These are phyloP conservation scores for Nymphalis urticae DNA, from an alignment of 2,888 invertebrate species.

Conservation along the genomic window DNA sequence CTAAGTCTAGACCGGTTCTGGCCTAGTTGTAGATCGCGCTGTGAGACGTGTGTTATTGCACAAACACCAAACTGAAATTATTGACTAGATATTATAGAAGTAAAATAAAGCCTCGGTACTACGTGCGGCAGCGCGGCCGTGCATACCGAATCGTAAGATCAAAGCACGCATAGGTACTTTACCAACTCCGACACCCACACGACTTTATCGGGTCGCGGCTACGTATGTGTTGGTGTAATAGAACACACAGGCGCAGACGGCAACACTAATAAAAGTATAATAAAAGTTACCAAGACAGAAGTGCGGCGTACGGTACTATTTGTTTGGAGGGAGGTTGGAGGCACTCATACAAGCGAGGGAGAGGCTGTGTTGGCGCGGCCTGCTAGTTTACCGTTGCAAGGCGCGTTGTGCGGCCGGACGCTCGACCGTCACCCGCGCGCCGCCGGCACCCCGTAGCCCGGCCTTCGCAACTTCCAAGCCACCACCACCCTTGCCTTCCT, in stretches of 20 bases:
- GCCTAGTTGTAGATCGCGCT: constrained; percentile 49
- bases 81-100: constrained; percentile 77
- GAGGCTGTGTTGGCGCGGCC: constrained; percentile 74
- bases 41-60: constrained; percentile 72
- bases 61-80: constrained; percentile 77
- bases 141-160: constrained; percentile 82
- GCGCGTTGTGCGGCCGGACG: constrained; percentile 81
- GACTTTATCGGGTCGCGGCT: constrained; percentile 49
- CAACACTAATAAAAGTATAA: constrained; percentile 75
- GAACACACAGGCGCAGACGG: constrained; percentile 61
- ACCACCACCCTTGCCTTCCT: constrained; percentile 47
- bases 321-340: constrained; percentile 80
- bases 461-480: constrained; percentile 51
- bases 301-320: constrained; percentile 80
- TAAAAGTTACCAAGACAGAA: constrained; percentile 78
- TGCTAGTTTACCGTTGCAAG: constrained; percentile 82
- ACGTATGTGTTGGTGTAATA: constrained; percentile 53
- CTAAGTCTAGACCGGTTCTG: constrained; percentile 41
- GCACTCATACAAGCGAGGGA: constrained; percentile 77
- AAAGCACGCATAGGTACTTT: constrained; percentile 80
- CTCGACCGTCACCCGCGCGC: constrained; percentile 73
- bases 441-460: constrained; percentile 66
- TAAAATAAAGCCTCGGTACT: constrained; percentile 73
- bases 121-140: constrained; percentile 77
- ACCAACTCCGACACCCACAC: constrained; percentile 76